Percentiles rank a stretch among this genome's conserved stretches.
Conservation (phyloP, 2,797 vertebrate species). For the Karalla daura region DNA sequence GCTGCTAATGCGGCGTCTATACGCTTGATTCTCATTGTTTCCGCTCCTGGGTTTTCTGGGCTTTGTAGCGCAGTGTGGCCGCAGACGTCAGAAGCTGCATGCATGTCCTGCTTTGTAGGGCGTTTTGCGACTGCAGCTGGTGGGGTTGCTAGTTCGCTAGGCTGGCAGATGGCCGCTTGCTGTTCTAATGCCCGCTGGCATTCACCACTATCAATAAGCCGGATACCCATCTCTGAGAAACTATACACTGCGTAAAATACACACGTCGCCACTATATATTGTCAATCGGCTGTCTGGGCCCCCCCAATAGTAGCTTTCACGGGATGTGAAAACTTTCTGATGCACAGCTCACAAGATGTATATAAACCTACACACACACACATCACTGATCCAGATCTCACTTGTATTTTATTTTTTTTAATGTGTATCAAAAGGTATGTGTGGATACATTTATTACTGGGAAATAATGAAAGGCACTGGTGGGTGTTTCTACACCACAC, state of each 20-base stretch:
- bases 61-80: conserved; percentile 90
- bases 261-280: conserved; percentile 43
- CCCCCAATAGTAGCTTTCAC: too few relatives aligned
- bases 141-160: conserved; percentile 85
- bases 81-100: conserved; percentile 92
- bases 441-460: background rate
- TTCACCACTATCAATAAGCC: conserved; percentile 83
- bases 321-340: conserved; percentile 27
- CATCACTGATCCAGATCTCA: background rate
- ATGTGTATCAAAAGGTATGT: conserved; percentile 16
- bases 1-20: conserved; percentile 81
- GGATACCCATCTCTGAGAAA: conserved; percentile 75
- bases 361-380: background rate
- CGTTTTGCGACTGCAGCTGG: conserved; percentile 91
- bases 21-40: conserved; percentile 85
- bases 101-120: conserved; percentile 92
- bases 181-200: conserved; percentile 88
- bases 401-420: too few relatives aligned
- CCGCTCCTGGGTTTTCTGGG: conserved; percentile 85
- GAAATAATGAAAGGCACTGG: conserved; percentile 17
- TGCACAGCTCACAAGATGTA: background rate
- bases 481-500: conserved; percentile 37
- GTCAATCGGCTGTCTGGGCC: conserved; percentile 36
- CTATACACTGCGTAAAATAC: conserved; percentile 56
- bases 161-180: conserved; percentile 89